Conservation (phyloP, 1,140 invertebrate genomes). For the Drosophila seguyi region DNA sequence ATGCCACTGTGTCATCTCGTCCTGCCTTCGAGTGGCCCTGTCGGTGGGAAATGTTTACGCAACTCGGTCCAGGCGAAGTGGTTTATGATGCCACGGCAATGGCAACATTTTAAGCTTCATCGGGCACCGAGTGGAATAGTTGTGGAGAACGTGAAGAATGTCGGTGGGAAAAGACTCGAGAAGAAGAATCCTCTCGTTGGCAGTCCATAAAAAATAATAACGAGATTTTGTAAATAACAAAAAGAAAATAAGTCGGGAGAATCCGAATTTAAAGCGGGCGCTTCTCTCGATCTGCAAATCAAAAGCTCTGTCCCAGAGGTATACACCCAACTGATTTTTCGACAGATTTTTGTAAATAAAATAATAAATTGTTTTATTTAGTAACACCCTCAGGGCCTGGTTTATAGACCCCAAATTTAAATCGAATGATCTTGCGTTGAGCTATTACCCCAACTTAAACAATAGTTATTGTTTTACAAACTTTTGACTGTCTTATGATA, state of each 20-base stretch:
- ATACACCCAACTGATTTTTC: constrained; percentile 88
- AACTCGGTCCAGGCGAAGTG: constrained; percentile 46
- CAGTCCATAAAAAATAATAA: not conserved
- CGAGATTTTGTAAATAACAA: not conserved
- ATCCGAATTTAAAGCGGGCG: constrained; percentile 97
- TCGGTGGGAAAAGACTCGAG: constrained; percentile 15
- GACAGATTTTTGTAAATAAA: not conserved
- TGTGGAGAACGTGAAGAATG: constrained; percentile 34
- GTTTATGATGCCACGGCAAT: constrained; percentile 54
- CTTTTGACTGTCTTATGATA: not conserved
- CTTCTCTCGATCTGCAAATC: constrained; percentile 97
- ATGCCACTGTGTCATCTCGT: constrained; percentile 17
- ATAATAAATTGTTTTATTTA: not conserved
- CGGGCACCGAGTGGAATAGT: constrained; percentile 14
- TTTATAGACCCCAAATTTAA: not conserved
- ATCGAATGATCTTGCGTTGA: not conserved
- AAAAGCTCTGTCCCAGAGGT: constrained; percentile 97
- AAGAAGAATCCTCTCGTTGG: constrained; percentile 1
- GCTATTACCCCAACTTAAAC: not conserved
- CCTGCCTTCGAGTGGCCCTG: constrained; percentile 36
- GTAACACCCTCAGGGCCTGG: too few species aligned
- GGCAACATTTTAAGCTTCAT: constrained; percentile 54
- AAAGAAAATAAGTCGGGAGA: constrained; percentile 75
- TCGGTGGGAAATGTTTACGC: constrained; percentile 52
- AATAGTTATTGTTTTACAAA: not conserved